Conservation (phyloP, 2,888 invertebrate species). For the Drosophila fungiperda region DNA sequence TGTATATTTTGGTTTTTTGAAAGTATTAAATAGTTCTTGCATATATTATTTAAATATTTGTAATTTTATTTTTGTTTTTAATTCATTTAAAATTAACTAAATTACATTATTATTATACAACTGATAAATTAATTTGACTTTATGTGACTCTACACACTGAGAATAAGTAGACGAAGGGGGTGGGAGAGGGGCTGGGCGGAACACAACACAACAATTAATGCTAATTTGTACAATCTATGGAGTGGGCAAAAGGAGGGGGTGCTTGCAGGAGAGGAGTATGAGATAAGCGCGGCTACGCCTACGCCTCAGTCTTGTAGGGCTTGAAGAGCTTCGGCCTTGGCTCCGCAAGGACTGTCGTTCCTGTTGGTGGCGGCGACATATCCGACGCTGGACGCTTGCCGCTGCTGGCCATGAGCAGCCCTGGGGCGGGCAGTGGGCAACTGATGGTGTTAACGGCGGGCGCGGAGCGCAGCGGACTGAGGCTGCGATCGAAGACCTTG, state of each 20-base stretch:
- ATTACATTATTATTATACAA: conserved; percentile 54
- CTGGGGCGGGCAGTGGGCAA: conserved; percentile 62
- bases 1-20: not conserved
- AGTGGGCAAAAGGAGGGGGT: not conserved
- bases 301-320: conserved; percentile 88
- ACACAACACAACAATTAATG: conserved; percentile 41
- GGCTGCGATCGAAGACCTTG: conserved; percentile 83
- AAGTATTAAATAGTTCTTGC: not conserved
- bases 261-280: not conserved
- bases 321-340: conserved; percentile 90
- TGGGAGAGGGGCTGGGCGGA: not conserved
- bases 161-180: not conserved
- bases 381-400: conserved; percentile 71
- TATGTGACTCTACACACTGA: conserved; percentile 60
- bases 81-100: conserved; percentile 34
- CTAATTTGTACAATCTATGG: conserved; percentile 78
- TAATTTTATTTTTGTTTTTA: conserved; percentile 51
- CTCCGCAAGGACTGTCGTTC: conserved; percentile 70
- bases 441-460: conserved; percentile 31
- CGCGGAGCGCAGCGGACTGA: conserved; percentile 74
- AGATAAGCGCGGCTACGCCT: conserved; percentile 25
- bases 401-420: conserved; percentile 77
- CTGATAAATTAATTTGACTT: conserved; percentile 48
- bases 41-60: conserved; percentile 29
- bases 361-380: conserved; percentile 71